phyloP scores from a whole-genome alignment of 2,113 vertebrate species.

The Penelope pileata region DNA sequence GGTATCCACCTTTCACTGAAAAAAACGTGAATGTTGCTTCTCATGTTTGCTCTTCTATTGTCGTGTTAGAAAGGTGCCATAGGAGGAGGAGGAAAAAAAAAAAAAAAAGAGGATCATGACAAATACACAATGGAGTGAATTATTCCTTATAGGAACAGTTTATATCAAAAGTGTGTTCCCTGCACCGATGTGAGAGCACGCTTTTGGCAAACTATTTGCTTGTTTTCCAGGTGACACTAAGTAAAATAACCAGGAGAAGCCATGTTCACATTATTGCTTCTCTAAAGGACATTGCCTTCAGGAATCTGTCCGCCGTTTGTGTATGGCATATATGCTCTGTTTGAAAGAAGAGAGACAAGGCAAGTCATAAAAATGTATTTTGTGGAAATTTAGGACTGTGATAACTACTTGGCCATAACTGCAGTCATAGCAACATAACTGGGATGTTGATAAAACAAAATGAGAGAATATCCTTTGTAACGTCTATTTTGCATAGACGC shows the following conservation, averaged over 20 bases:
- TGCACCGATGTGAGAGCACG: accelerated
- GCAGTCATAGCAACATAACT: accelerated
- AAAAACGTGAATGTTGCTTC: neutral
- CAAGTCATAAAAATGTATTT: neutral
- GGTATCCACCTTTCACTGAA: neutral
- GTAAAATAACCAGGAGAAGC: neutral
- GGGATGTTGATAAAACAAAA: neutral
- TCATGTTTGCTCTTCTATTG: neutral
- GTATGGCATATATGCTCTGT: accelerated
- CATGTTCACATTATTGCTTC: neutral
- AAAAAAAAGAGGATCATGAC: neutral
- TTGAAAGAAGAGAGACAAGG: neutral
- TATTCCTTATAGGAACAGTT: neutral
- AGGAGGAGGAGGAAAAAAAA: neutral
- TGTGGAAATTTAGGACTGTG: neutral
- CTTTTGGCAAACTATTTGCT: neutral
- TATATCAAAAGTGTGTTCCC: neutral
- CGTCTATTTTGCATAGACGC: neutral
- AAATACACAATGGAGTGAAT: neutral
- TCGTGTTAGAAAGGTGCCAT: neutral
- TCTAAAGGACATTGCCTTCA: neutral
- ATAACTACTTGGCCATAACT: neutral
- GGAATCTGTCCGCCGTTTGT: neutral
- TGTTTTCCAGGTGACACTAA: neutral
- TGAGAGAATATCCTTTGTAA: neutral